Conservation (phyloP, 2,888 invertebrate genomes). For the Acleris emargana region DNA sequence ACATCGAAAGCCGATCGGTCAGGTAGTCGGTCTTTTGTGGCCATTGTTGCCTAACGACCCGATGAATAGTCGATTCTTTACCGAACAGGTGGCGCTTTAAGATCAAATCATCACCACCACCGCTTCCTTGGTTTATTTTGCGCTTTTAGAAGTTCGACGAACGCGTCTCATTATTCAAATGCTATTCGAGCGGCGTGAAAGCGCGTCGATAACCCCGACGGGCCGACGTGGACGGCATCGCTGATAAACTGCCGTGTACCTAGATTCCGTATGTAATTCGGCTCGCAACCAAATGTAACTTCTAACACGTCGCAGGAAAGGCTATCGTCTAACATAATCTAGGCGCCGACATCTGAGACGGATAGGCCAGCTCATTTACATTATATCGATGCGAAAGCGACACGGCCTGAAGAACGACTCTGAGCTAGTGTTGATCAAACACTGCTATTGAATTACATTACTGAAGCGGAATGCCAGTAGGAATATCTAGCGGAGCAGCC, state of each 20-base stretch:
- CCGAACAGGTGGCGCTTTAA: slow-evolving; percentile 67
- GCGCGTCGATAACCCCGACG: slow-evolving; percentile 73
- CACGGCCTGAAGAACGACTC: slow-evolving; percentile 48
- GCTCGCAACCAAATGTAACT: slow-evolving; percentile 48
- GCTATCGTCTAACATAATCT: slow-evolving; percentile 47
- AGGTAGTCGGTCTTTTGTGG: slow-evolving; percentile 67
- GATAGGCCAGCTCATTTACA: slow-evolving; percentile 57
- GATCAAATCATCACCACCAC: slow-evolving; percentile 48
- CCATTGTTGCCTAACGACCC: slow-evolving; percentile 75
- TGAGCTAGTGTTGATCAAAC: slow-evolving; percentile 58
- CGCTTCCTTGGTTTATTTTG: slow-evolving; percentile 60
- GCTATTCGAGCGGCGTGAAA: slow-evolving; percentile 78
- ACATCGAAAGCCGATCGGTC: slow-evolving; percentile 53
- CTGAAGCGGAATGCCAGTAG: slow-evolving; percentile 35
- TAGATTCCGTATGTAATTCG: slow-evolving; percentile 51
- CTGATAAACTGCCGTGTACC: slow-evolving; percentile 59
- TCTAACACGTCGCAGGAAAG: slow-evolving; percentile 53
- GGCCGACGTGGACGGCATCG: slow-evolving; percentile 68
- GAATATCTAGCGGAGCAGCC: slow-evolving; percentile 33
- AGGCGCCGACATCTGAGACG: slow-evolving; percentile 49
- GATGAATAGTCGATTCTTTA: slow-evolving; percentile 56
- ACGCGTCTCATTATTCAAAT: slow-evolving; percentile 77
- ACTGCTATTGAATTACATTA: slow-evolving; percentile 56
- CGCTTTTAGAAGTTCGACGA: slow-evolving; percentile 76
- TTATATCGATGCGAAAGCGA: slow-evolving; percentile 60